Evolutionary conservation across 2,888 invertebrate genomes (phyloP), one percentile per base, ranked within the genome.

Genomic region (Cantharis nigra): DNA sequence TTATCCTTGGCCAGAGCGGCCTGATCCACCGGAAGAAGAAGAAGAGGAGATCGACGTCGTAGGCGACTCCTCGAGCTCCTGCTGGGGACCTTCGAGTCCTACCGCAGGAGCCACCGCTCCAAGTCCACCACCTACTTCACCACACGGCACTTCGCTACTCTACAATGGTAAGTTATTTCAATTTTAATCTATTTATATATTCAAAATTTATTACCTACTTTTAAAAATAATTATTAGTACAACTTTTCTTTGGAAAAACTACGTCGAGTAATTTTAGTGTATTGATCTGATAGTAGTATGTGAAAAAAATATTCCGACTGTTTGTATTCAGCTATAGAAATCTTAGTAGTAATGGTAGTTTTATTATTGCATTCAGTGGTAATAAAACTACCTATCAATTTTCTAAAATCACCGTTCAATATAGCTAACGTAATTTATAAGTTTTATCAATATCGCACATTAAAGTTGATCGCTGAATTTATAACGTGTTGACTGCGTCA

Each of bases 1-100:
- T 89, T 94, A 94, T 88, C 93, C 94, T 82, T 94, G 94, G 93
- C 92, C 92, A 84, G 93, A 93, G 85, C 91, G 93, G 83, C 90
- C 90, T 82, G 89, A 88, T 81, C 87, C 87, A 75, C 85, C 86
- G 75, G 82, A 82, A 75, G 81, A 80, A 33, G 80, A 81, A 76
- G 93, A 93, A 84, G 96, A 96, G 90, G 95, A 96, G 91, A 95
- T 95, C 90, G 95, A 95, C 92, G 96, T 95, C 87, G 96, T 96
- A 84, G 96, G 95, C 82, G 95, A 94, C 83, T 89, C 88, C 78
- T 84, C 88, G 79, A 84, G 84, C 83, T 90, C 91, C 85, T 92
- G 93, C 86, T 94, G 94, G 94, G 93, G 93, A 69, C 94, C 94
- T 64, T 92, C 93, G 79, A 94, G 94, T 86, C 94, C 94, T 76